A percentile compares a stretch with the other conserved stretches of the same genome.
Conservation (phyloP, 2,888 invertebrate genomes). For the Eugnorisma glareosa region DNA sequence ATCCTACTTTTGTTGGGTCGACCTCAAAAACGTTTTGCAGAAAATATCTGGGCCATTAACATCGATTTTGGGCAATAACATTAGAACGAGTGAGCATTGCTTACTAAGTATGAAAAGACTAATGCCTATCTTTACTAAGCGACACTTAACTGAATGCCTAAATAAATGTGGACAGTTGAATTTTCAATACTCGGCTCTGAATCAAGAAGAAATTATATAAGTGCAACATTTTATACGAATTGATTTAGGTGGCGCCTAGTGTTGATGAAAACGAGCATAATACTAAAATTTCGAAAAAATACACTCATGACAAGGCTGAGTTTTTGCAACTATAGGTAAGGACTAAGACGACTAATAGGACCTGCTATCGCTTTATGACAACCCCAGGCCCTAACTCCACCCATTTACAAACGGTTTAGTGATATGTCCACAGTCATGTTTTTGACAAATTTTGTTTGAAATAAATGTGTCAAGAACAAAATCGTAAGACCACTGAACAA, state of each 20-base stretch:
- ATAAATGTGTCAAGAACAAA: not conserved
- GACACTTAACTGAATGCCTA: not conserved
- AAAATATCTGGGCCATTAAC: conserved; percentile 29
- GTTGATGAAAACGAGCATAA: not conserved
- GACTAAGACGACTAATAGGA: not conserved
- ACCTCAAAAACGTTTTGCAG: conserved; percentile 36
- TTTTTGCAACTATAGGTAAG: not conserved
- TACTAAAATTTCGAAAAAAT: not conserved
- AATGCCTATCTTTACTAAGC: not conserved
- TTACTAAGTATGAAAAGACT: not conserved
- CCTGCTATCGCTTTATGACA: not conserved
- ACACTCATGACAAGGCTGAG: not conserved
- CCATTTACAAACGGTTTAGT: not conserved
- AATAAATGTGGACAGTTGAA: not conserved
- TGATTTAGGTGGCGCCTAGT: not conserved
- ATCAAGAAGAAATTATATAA: not conserved
- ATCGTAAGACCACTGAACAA: not conserved
- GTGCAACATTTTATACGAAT: not conserved
- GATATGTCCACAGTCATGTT: not conserved
- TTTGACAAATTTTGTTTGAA: not conserved
- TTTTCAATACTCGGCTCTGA: not conserved
- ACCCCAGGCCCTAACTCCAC: not conserved
- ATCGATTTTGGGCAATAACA: not conserved
- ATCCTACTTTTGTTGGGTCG: conserved; percentile 34
- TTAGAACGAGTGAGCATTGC: conserved; percentile 3